Conservation (phyloP, 2,888 invertebrate species). For the Ectropis crepuscularia region DNA sequence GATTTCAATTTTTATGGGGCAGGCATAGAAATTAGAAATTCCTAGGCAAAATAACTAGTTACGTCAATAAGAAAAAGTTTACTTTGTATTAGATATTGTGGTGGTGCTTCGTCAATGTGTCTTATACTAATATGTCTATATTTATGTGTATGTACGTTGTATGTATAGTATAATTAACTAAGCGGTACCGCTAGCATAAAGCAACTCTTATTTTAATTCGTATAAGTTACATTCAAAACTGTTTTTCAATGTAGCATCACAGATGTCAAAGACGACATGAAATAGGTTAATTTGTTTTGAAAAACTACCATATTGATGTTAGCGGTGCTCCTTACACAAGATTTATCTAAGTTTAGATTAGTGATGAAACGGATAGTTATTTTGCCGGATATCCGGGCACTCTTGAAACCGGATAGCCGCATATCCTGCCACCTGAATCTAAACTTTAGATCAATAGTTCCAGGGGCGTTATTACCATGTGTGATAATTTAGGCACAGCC, state of each 20-base stretch:
- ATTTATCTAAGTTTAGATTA: constrained; percentile 1
- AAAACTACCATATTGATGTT: background rate
- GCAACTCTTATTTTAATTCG: background rate
- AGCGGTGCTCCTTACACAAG: background rate
- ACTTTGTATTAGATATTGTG: background rate
- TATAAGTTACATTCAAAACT: no score
- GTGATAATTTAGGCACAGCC: constrained; percentile 54
- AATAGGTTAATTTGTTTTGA: background rate
- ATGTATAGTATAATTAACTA: constrained; percentile 12
- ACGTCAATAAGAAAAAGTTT: no score
- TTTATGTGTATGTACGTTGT: constrained; percentile 2
- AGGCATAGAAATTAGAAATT: no score
- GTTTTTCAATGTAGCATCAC: no score
- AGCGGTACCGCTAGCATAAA: constrained; percentile 4
- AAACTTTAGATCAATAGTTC: constrained; percentile 12
- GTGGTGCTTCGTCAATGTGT: constrained; percentile 10
- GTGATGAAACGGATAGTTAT: no score
- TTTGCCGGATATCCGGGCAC: no score
- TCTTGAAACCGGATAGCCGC: no score
- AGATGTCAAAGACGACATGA: background rate
- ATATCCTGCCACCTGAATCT: no score
- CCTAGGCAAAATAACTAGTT: no score
- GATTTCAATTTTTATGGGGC: no score
- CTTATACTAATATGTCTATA: background rate
- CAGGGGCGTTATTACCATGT: constrained; percentile 40